A percentile compares a stretch with the other conserved stretches of the same genome.
phyloP scores from a whole-genome alignment of 2,113 vertebrate species.

The Limanda limanda region DNA sequence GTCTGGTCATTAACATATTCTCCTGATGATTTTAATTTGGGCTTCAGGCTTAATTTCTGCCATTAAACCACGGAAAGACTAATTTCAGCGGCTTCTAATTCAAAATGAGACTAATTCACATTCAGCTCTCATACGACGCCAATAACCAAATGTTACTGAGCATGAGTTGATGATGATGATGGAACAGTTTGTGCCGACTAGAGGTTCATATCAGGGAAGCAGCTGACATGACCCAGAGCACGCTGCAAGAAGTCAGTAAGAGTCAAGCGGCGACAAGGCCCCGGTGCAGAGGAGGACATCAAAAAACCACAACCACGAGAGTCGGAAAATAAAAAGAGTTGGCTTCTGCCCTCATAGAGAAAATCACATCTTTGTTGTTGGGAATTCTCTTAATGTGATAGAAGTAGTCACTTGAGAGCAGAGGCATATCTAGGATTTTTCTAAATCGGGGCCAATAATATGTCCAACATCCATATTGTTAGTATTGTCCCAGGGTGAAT shows the following conservation, averaged over 20 bases:
- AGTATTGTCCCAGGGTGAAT: no score
- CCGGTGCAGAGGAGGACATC: slow-evolving; percentile 6
- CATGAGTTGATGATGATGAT: neutral
- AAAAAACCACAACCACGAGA: slow-evolving; percentile 28
- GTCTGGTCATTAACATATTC: neutral
- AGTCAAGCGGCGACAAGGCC: slow-evolving; percentile 14
- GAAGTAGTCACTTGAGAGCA: neutral
- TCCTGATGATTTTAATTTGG: neutral
- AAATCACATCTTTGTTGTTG: neutral
- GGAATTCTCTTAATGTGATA: neutral
- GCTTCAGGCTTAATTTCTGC: neutral
- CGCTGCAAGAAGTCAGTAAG: slow-evolving; percentile 20
- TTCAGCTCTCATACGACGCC: slow-evolving; percentile 23
- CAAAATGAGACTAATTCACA: slow-evolving; percentile 7
- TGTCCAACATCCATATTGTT: no score
- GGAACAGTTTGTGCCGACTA: neutral
- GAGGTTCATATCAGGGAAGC: slow-evolving; percentile 28
- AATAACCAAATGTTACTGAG: neutral
- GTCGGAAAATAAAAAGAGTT: neutral
- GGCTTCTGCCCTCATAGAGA: neutral
- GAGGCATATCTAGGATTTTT: no score
- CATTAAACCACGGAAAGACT: slow-evolving; percentile 2
- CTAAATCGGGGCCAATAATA: no score
- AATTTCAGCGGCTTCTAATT: neutral
- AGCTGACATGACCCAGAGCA: slow-evolving; percentile 12